Evolutionary conservation across 1,140 invertebrate species (phyloP), one percentile per base, ranked within the genome.

Genomic region (Samia ricini): DNA sequence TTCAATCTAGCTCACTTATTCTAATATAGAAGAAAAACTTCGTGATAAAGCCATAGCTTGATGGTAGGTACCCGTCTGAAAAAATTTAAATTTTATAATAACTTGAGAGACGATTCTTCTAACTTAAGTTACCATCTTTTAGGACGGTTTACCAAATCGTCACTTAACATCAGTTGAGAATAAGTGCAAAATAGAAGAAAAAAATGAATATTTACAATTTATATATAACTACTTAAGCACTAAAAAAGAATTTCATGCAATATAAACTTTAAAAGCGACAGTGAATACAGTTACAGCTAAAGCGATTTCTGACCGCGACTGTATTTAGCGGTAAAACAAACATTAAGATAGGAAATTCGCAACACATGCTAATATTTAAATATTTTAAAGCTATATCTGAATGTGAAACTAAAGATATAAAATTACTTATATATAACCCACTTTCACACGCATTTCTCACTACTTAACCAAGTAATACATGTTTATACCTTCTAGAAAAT

Each of bases 331-430:
- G 33, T 42, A 42, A 42, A 42, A 10, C 10, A 29, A 29, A 29
- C 10, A 42, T 42, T 42, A 42, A 7, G 19, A 21, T 49, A 61
- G 55, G 62, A 50, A 64, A 18, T 54, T 54, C 62, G 56, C 62
- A 64, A 64, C 50, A 64, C 62, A 64, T 64, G 62, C 62, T 22
- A 18, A 22, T 19, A 59, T 54, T 42, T 42, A n/a, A n/a, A n/a
- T n/a, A 55, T 12, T 60, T 33, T 36, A 24, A 57, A 57, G 56
- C 54, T n/a, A 50, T 29, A 63, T 26, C 3, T 22, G 19, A n/a
- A 57, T 63, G n/a, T 42, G 3, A 42, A 42, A 42, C 33, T 10
- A 42, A 1, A 42, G 1, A 15, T 42, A 42, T 42, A 4, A 3
- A 42, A 1, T 42, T 1, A 15, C n/a, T 42, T 42, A 42, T 15